Conservation (phyloP, 2,888 invertebrate genomes). For the Neuroscelio doddi region DNA sequence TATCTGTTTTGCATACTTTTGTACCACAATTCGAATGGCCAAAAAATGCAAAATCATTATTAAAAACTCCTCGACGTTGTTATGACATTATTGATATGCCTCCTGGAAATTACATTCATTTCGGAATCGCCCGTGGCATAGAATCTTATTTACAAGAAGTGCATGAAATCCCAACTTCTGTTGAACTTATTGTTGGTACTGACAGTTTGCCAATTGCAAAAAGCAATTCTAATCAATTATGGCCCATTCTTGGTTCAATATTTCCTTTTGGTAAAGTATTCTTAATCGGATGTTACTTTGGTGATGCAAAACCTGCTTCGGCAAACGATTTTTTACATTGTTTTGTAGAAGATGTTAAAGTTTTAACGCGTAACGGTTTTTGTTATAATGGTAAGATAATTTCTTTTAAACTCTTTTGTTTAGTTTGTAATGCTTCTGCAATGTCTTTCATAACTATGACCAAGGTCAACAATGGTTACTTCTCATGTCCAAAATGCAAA, state of each 20-base stretch:
- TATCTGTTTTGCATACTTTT: too few species aligned
- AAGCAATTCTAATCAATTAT: constrained; percentile 25
- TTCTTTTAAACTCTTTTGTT: constrained; percentile 14
- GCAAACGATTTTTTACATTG: constrained; percentile 5
- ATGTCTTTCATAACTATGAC: constrained; percentile 18
- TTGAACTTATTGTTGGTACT: constrained; percentile 6
- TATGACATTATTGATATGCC: neutral
- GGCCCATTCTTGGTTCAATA: constrained; percentile 27
- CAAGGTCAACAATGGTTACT: constrained; percentile 23
- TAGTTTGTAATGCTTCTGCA: constrained; percentile 27
- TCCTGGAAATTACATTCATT: constrained; percentile 6
- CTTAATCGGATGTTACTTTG: constrained; percentile 27
- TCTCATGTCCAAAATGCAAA: constrained; percentile 20
- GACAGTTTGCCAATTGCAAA: constrained; percentile 20
- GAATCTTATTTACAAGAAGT: neutral
- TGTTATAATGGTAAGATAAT: neutral
- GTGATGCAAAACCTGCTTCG: constrained; percentile 15
- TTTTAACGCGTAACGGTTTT: constrained; percentile 3
- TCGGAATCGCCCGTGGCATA: neutral
- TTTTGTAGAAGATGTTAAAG: constrained; percentile 8
- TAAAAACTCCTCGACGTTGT: neutral
- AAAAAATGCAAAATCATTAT: constrained; percentile 2
- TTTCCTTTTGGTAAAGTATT: constrained; percentile 10
- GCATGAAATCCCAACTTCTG: neutral
- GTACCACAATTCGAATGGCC: neutral